phyloP scores from a whole-genome alignment of 2,797 vertebrate species.

The Esox masquinongy region DNA sequence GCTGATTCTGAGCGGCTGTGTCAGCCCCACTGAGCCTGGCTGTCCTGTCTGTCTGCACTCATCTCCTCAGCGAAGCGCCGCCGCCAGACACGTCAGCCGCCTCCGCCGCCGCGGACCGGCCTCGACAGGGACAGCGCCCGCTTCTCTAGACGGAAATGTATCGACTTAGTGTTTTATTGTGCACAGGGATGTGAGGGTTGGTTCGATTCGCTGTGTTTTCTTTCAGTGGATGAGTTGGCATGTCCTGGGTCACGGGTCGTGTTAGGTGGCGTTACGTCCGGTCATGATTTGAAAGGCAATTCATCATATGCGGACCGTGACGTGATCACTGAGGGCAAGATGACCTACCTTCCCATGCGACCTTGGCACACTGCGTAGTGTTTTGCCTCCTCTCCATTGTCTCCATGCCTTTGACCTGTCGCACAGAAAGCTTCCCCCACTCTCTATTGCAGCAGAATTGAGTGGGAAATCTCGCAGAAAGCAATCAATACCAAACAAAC shows the following conservation, averaged over 20 bases:
- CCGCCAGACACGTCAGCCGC: neutral
- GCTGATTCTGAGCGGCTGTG: slow-evolving; percentile 3
- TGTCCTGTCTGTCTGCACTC: slow-evolving; percentile 10
- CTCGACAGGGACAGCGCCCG: neutral
- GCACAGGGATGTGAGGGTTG: neutral
- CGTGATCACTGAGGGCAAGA: neutral
- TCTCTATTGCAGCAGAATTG: too few species aligned
- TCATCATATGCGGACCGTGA: neutral
- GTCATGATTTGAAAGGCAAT: neutral
- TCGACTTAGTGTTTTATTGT: neutral
- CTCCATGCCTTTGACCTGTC: too few species aligned
- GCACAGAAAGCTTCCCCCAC: too few species aligned
- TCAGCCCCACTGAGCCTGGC: slow-evolving; percentile 3
- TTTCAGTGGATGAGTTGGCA: neutral
- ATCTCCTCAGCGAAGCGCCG: neutral
- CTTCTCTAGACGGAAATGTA: neutral
- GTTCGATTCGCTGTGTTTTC: neutral
- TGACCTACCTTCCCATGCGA: neutral
- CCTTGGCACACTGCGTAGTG: neutral
- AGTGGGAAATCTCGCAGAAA: too few species aligned
- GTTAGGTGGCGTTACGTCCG: neutral
- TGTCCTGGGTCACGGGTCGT: neutral
- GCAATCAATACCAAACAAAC: neutral
- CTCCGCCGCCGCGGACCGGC: neutral
- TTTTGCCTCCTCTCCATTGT: too few species aligned